Evolutionary conservation across 2,888 invertebrate genomes (phyloP).

Genomic region (Caenorhabditis drosophilae): DNA sequence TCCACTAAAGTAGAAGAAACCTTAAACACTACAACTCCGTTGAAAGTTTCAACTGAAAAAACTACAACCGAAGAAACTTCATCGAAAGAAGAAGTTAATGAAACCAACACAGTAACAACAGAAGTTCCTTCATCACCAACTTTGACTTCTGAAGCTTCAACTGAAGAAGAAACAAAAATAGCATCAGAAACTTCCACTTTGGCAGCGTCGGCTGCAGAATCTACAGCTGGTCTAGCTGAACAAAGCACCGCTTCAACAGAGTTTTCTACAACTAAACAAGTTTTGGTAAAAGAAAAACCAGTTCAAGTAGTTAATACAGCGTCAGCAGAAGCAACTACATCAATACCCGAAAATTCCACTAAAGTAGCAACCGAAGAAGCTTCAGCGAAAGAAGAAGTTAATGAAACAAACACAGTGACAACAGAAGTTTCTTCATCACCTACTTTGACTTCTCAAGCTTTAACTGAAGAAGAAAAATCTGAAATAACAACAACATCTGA

Average conservation of each 20-base stretch:
- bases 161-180: background rate
- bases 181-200: background rate
- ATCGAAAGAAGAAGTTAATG: background rate
- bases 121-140: background rate
- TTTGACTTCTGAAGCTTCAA: background rate
- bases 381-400: background rate
- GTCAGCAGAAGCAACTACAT: constrained; percentile 3
- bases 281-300: too few species aligned
- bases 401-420: background rate
- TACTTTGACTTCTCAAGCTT: background rate
- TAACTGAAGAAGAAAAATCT: background rate
- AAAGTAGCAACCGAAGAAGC: background rate
- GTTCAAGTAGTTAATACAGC: too few species aligned
- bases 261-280: background rate
- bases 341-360: background rate
- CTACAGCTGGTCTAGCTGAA: background rate
- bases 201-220: background rate
- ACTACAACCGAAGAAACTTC: background rate
- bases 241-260: background rate
- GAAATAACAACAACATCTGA: background rate
- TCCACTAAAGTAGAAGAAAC: background rate
- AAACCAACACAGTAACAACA: background rate
- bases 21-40: background rate
- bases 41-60: background rate
- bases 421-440: background rate